Base-by-base conservation (phyloP, 2,888 invertebrate genomes). In the Agrilus biguttatus region DNA sequence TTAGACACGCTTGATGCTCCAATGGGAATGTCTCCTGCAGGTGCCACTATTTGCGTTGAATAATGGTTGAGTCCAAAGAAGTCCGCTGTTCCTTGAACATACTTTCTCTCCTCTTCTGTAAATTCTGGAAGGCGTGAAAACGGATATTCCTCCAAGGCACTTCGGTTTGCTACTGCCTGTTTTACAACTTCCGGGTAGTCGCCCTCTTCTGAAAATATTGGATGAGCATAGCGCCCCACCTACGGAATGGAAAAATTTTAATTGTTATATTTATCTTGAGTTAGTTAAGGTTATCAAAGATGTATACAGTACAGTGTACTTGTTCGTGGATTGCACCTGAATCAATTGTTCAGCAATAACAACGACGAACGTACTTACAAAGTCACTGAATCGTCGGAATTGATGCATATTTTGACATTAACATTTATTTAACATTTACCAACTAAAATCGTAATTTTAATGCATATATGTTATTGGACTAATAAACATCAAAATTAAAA, bases 91-190 rank as follows among this genome's bases (percentile, higher is more conserved):
- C 72, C 74, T 57, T 54, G 55, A 34, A 66, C 54, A 23, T 51
- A 51, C n/a, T 52, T 32, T 7, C 60, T 53, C 61, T 76, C 74
- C 40, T 68, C 67, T 2, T 63, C 55, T 6, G 71, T 71, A 51
- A 77, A 76, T 49, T 63, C 66, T 0, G 77, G 77, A 5, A 78
- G 60, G 8, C 76, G 66, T 2, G 77, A 76, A n/a, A 66, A 57
- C 0, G 63, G 64, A 54, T 71, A 72, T 44, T 74, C 74, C 57
- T 77, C 75, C 41, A 57, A 54, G 3, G 58, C 58, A 52, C 76
- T 75, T 53, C 72, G 73, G 39, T 67, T 66, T 45, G 71, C 73
- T 0, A 77, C 70, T 8, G 69, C 54, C 42, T 68, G 60, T 44
- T 72, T 73, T 48, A 77, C 63, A 41, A 74, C 64, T 1, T 67